These are phyloP conservation scores for Dryomyza anilis DNA, from an alignment of 2,888 invertebrate species.

Conservation along the genomic window DNA sequence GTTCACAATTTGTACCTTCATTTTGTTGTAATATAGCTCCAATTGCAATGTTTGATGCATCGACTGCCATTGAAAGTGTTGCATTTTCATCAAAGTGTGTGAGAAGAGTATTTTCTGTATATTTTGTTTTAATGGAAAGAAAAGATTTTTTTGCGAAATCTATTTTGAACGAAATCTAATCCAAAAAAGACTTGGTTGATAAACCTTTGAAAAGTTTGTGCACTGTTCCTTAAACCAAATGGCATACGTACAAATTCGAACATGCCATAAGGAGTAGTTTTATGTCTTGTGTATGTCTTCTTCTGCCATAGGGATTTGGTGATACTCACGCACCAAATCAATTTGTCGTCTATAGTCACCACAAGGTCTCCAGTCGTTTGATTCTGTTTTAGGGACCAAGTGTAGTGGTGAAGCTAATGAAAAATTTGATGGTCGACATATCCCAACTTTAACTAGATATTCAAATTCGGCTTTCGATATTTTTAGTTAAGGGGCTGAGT, in stretches of 20 bases:
- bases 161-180: background rate
- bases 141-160: background rate
- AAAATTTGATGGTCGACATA: no score
- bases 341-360: background rate
- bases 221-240: no score
- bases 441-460: no score
- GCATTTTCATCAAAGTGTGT: background rate
- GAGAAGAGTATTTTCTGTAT: background rate
- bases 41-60: background rate
- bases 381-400: no score
- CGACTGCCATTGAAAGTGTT: background rate
- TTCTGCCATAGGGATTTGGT: no score
- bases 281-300: no score
- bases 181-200: background rate
- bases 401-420: no score
- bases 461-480: no score
- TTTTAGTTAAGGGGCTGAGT: no score
- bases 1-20: background rate
- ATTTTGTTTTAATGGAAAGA: background rate
- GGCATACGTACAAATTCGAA: no score
- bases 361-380: no score
- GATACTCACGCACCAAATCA: no score
- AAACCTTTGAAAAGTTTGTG: background rate
- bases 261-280: background rate
- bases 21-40: background rate